A percentile compares a stretch with the other conserved stretches of the same genome.
Conservation (phyloP, 2,888 invertebrate species). For the Stenotaenia linearis region DNA sequence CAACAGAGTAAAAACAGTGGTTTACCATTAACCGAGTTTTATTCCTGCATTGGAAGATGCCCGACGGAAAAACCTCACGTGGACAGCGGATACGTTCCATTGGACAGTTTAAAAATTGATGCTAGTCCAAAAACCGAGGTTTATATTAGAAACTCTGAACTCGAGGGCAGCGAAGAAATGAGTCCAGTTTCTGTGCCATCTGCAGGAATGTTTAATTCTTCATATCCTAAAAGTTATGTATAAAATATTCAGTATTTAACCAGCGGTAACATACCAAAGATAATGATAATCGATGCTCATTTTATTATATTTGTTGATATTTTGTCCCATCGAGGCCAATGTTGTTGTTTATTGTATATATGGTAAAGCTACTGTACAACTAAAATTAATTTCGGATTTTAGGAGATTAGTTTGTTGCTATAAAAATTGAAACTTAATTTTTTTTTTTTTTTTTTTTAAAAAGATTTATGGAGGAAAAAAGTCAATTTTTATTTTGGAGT, state of each 20-base stretch:
- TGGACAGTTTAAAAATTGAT: not conserved
- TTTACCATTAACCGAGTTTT: not conserved
- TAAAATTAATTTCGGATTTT: no score
- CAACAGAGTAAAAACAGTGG: not conserved
- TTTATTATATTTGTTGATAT: not conserved
- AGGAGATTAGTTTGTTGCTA: no score
- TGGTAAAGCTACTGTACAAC: no score
- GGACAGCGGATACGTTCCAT: not conserved
- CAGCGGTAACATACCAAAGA: not conserved
- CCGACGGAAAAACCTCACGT: not conserved
- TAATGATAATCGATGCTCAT: not conserved
- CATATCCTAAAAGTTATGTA: not conserved
- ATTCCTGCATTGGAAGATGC: not conserved
- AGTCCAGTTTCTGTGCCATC: not conserved
- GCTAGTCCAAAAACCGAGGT: not conserved
- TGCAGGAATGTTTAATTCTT: not conserved
- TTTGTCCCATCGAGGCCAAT: not conserved
- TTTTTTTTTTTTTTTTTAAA: no score
- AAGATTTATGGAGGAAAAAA: no score
- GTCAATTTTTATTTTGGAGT: no score
- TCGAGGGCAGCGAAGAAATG: not conserved
- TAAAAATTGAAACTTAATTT: no score
- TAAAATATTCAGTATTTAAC: not conserved
- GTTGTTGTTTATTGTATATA: not conserved
- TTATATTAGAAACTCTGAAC: not conserved